Base-by-base conservation (phyloP, 2,797 vertebrate species). In the Muscicapa comitata region DNA sequence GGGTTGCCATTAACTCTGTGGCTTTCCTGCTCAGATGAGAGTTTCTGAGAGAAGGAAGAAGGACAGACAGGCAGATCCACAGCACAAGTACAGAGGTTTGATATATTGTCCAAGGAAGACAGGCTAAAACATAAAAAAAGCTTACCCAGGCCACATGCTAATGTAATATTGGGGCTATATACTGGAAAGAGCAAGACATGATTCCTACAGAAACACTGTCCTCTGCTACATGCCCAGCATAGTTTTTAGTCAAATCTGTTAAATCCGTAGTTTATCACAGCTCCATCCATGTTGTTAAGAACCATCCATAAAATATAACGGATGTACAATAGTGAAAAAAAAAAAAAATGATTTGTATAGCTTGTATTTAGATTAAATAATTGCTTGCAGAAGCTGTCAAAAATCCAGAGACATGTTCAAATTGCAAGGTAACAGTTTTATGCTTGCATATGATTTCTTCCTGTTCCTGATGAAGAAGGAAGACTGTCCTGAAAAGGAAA, bases 301-400 rank as follows among this genome's bases (percentile, higher is more conserved):
- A 38, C 17, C 43, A 71, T 29, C 12, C 29, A 26, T 31, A 79
- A 78, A 93, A 82, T 38, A 40, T 20, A 62, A 70, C 19, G 37
- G 42, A 70, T 50, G 29, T 55, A 9, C 11, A 67, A 65, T 3
- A 65, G 13, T 31, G 53, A 13, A 81, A 76, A 71, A 81, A 76
- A 71, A 79, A 90, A 33, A 2, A 45, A 68, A 65, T 8, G 45
- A 54, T 18, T 65, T 78, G 11, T 8, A 63, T 11, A 45, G 12
- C 66, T 76, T 90, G 17, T 47, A 45, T 9, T 48, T 90, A 67
- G 51, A 80, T 72, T 65, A 76, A 94, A 80, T 35, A 90, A 76
- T 53, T 57, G 11, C 23, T 82, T 90, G 11, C 23, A 87, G 63
- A 93, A 73, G 13, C 42, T 53, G 5, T 23, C 2, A 9, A 82